phyloP scores from a whole-genome alignment of 2,888 invertebrate species.

The Tipula vernalis region DNA sequence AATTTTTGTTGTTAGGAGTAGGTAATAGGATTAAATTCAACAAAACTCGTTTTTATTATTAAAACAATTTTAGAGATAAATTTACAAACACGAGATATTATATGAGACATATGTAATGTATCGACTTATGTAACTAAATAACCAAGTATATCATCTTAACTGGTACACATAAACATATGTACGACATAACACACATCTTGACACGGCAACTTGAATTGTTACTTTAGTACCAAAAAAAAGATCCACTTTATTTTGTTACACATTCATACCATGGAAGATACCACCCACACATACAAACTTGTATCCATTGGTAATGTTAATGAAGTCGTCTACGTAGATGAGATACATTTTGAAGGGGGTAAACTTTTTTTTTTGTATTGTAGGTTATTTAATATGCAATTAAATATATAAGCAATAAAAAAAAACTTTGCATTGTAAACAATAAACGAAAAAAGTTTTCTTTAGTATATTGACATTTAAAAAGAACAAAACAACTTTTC shows the following conservation, averaged over 20 bases:
- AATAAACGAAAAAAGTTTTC: too few species aligned
- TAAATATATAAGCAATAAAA: too few species aligned
- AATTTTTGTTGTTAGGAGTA: background rate
- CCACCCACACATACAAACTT: background rate
- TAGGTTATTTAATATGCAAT: too few species aligned
- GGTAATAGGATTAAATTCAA: background rate
- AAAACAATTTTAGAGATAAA: background rate
- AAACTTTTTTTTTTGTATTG: too few species aligned
- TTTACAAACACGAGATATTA: background rate
- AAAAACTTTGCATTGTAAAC: too few species aligned
- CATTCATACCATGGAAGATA: too few species aligned
- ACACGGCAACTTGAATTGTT: background rate
- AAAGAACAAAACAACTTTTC: too few species aligned
- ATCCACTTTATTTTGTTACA: background rate
- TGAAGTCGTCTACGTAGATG: background rate
- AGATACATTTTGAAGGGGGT: background rate
- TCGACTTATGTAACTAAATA: background rate
- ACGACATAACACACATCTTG: background rate
- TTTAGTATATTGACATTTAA: too few species aligned
- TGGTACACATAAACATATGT: background rate
- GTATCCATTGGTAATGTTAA: background rate
- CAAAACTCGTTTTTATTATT: background rate
- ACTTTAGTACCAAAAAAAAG: background rate
- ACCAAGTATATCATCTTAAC: background rate
- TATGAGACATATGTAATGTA: background rate